phyloP scores from a whole-genome alignment of 1,140 invertebrate species.

The Drosophila novamexicana region DNA sequence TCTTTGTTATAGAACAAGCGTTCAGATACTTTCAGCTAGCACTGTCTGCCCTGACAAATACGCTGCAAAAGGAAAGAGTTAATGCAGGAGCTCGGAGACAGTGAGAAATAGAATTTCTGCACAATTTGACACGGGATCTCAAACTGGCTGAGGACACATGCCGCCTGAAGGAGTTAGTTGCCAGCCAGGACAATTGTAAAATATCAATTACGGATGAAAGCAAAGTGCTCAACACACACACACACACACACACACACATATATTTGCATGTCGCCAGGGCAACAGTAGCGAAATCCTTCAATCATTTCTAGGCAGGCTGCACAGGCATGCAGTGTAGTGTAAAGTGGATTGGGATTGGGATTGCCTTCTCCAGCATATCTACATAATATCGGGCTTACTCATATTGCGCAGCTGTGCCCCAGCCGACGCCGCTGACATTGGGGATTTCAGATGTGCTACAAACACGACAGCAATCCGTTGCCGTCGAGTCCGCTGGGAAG shows the following conservation, averaged over 20 bases:
- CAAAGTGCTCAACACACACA: conserved; percentile 54
- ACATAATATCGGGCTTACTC: conserved; percentile 44
- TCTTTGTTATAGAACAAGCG: background rate
- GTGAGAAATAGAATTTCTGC: conserved; percentile 75
- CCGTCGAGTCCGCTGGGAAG: conserved; percentile 16
- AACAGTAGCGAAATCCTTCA: conserved; percentile 67
- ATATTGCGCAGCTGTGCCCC: conserved; percentile 37
- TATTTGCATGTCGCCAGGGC: conserved; percentile 19
- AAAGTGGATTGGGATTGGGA: no score
- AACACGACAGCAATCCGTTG: conserved; percentile 30
- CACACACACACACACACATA: background rate
- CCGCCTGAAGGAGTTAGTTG: conserved; percentile 10
- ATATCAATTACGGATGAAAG: conserved; percentile 76
- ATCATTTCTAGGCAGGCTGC: conserved; percentile 71
- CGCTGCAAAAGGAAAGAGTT: background rate
- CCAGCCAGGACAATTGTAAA: conserved; percentile 65
- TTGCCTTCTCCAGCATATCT: background rate
- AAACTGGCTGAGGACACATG: background rate
- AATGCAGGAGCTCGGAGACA: conserved; percentile 26
- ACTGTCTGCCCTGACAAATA: background rate
- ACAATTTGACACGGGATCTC: conserved; percentile 62
- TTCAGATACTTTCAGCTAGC: no score
- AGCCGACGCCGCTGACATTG: conserved; percentile 22
- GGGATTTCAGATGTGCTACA: conserved; percentile 31
- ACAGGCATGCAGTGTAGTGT: conserved; percentile 20